Percentiles rank a stretch among this genome's conserved stretches.
phyloP scores from a whole-genome alignment of 1,140 invertebrate genomes.

The Diuraphis noxia region DNA sequence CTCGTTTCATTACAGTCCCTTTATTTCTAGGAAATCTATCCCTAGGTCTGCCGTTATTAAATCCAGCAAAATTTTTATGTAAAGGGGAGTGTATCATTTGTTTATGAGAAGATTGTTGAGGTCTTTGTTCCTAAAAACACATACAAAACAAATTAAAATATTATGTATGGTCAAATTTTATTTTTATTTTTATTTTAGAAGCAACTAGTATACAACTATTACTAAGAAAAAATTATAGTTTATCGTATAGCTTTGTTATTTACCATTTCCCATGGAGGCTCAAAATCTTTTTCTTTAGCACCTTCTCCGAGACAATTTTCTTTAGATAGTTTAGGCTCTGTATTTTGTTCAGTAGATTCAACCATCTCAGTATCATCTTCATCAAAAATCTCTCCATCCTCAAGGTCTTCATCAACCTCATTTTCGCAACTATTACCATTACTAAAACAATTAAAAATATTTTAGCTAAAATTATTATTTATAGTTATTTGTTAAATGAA shows the following conservation, averaged over 20 bases:
- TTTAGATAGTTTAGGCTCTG: background rate
- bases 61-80: conserved; percentile 33
- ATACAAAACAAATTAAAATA: background rate
- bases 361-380: conserved; percentile 29
- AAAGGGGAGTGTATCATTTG: background rate
- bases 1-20: conserved; percentile 27
- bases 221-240: background rate
- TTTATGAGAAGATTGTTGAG: conserved; percentile 6
- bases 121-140: background rate
- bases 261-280: conserved; percentile 32
- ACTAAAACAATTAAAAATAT: conserved; percentile 6
- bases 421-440: conserved; percentile 46
- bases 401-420: conserved; percentile 35
- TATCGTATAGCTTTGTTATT: background rate
- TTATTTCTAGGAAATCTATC: conserved; percentile 40
- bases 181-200: too few relatives aligned
- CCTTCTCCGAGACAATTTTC: background rate
- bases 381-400: conserved; percentile 52
- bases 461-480: background rate
- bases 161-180: background rate
- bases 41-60: conserved; percentile 27
- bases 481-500: background rate
- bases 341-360: conserved; percentile 28
- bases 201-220: too few relatives aligned
- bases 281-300: conserved; percentile 40